phyloP scores from a whole-genome alignment of 2,888 invertebrate species.

The Trissoscelio sp. region DNA sequence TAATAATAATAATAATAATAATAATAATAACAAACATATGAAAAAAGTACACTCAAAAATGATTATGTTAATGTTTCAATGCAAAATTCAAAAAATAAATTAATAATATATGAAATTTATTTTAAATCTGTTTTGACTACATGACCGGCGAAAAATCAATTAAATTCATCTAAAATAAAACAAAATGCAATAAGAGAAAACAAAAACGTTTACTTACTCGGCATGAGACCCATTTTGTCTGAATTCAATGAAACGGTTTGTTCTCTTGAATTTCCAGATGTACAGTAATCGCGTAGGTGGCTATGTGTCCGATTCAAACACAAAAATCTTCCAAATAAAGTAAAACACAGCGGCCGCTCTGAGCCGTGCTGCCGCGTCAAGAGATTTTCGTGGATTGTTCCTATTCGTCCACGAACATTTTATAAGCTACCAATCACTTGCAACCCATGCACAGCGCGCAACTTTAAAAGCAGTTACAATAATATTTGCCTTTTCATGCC shows the following conservation, averaged over 20 bases:
- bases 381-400: conserved; percentile 79
- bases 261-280: conserved; percentile 3
- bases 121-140: conserved; percentile 17
- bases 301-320: conserved; percentile 27
- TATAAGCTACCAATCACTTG: conserved; percentile 27
- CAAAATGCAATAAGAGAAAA: not conserved
- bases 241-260: conserved; percentile 15
- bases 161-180: conserved; percentile 21
- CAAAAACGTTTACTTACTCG: conserved; percentile 38
- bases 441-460: conserved; percentile 10
- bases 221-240: conserved; percentile 43
- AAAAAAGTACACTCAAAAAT: too few relatives aligned
- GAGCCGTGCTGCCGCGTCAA: conserved; percentile 59
- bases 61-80: too few relatives aligned
- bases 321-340: conserved; percentile 62
- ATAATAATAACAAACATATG: too few relatives aligned
- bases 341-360: conserved; percentile 48
- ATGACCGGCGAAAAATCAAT: conserved; percentile 53
- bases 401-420: conserved; percentile 78
- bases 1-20: too few relatives aligned
- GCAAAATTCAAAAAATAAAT: too few relatives aligned
- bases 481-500: not conserved
- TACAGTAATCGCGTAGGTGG: conserved; percentile 28
- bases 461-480: not conserved
- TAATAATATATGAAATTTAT: too few relatives aligned